These are phyloP conservation scores for Campaea margaritaria DNA, from an alignment of 2,888 invertebrate species.

Conservation along the genomic window DNA sequence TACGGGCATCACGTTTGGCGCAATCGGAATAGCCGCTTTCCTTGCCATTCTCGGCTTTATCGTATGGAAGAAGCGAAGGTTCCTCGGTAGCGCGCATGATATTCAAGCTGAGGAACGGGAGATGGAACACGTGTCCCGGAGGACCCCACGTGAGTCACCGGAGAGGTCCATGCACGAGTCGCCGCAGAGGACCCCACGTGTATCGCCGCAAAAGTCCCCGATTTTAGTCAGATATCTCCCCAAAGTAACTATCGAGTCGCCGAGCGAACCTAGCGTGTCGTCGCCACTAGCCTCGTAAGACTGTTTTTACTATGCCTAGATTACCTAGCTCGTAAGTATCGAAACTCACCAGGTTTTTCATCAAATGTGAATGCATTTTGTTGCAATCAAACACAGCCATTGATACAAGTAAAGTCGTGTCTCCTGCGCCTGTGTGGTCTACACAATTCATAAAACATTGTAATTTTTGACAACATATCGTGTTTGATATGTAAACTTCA, in stretches of 20 bases:
- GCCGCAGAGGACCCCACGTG: slow-evolving; percentile 6
- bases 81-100: slow-evolving; percentile 53
- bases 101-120: slow-evolving; percentile 57
- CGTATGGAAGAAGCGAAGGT: slow-evolving; percentile 66
- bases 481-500: too few species aligned
- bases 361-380: too few species aligned
- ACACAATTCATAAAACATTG: too few species aligned
- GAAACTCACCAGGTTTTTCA: too few species aligned
- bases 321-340: too few species aligned
- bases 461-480: too few species aligned
- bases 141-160: slow-evolving; percentile 4
- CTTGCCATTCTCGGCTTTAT: slow-evolving; percentile 59
- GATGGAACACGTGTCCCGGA: slow-evolving; percentile 39
- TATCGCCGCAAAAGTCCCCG: slow-evolving; percentile 2
- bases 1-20: slow-evolving; percentile 69
- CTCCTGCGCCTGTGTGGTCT: too few species aligned
- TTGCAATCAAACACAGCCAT: too few species aligned
- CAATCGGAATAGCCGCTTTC: slow-evolving; percentile 54
- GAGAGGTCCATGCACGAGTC: slow-evolving; percentile 1
- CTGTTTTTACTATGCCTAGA: too few species aligned
- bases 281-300: slow-evolving; percentile 34
- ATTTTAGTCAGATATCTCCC: slow-evolving; percentile 46
- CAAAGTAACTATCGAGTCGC: slow-evolving; percentile 58
- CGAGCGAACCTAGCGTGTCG: slow-evolving; percentile 58
- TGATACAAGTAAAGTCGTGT: too few species aligned